Conservation (phyloP, 2,888 invertebrate species). For the Stenodema calcarata region DNA sequence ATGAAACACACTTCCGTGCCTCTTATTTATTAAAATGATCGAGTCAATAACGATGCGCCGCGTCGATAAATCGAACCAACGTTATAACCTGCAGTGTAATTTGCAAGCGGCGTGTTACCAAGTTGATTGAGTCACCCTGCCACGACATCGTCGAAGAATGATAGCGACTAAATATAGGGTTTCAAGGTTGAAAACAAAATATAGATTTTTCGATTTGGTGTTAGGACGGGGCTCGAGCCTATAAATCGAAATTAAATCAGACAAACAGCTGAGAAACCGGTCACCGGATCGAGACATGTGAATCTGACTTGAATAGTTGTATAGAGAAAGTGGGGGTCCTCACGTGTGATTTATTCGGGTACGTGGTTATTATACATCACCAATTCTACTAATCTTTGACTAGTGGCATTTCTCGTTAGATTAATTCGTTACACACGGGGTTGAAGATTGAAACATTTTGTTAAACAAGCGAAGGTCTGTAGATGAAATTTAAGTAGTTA, state of each 20-base stretch:
- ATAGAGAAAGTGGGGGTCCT: no score
- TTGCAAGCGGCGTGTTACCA: not conserved
- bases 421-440: no score
- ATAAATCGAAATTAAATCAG: not conserved
- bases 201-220: not conserved
- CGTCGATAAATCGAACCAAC: constrained; percentile 3
- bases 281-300: not conserved
- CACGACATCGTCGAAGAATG: not conserved
- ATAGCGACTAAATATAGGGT: constrained; percentile 1
- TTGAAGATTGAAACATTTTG: not conserved
- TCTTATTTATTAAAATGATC: not conserved
- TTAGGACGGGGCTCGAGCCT: not conserved
- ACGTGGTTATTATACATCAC: no score
- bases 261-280: not conserved
- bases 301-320: not conserved
- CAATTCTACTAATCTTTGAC: no score
- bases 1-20: not conserved
- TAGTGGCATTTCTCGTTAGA: no score
- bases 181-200: constrained; percentile 5
- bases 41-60: not conserved
- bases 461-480: not conserved
- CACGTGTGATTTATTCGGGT: no score
- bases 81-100: not conserved
- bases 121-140: not conserved
- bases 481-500: no score